A percentile compares a stretch with the other conserved stretches of the same genome.
Conservation (phyloP, 2,888 invertebrate genomes). For the Lobophora halterata region DNA sequence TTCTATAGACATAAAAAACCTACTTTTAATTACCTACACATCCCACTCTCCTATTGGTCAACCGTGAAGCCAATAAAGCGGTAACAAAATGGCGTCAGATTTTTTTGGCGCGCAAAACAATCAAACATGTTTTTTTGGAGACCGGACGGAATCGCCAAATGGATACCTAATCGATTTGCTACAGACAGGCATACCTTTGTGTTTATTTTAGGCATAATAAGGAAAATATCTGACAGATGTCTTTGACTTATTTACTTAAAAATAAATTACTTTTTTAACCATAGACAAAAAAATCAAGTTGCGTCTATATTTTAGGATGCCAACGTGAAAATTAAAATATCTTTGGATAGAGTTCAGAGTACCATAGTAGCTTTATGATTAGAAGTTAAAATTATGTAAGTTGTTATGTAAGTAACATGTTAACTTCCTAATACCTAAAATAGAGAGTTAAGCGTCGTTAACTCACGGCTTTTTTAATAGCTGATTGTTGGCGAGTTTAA, state of each 20-base stretch:
- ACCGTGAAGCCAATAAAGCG: slow-evolving; percentile 51
- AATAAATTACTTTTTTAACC: slow-evolving; percentile 1
- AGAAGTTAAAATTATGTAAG: no score
- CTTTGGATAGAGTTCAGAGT: no score
- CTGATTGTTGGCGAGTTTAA: no score
- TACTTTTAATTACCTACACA: slow-evolving; percentile 23
- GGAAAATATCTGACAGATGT: slow-evolving; percentile 2
- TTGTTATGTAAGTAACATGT: no score
- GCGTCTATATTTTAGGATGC: no score
- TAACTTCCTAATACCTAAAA: no score
- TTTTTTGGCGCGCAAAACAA: slow-evolving; percentile 48
- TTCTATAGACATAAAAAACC: slow-evolving; percentile 17
- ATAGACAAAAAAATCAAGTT: no score
- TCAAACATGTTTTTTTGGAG: slow-evolving; percentile 34
- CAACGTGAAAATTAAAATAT: no score
- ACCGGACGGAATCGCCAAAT: slow-evolving; percentile 27
- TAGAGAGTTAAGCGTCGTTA: no score
- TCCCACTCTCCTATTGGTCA: slow-evolving; percentile 42
- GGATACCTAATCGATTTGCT: slow-evolving; percentile 28
- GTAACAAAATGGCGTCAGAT: slow-evolving; percentile 41
- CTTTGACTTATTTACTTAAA: no score
- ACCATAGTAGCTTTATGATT: no score
- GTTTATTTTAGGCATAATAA: slow-evolving; percentile 12
- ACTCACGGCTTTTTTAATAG: no score
- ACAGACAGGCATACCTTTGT: slow-evolving; percentile 12